These are phyloP conservation scores for Eufriesea mexicana DNA, from an alignment of 1,140 invertebrate species.

Conservation along the genomic window DNA sequence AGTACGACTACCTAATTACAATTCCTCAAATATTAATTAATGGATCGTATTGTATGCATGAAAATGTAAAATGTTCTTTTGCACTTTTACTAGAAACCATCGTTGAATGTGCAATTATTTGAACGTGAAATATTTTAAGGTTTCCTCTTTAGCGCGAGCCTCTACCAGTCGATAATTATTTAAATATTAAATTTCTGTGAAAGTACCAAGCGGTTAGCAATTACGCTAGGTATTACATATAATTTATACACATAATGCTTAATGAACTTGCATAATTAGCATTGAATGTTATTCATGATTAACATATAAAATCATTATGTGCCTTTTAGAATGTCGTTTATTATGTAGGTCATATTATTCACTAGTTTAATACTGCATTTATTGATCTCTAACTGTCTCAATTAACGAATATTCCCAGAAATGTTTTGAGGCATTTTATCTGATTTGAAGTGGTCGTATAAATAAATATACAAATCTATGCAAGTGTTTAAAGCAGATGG, in stretches of 20 bases:
- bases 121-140: background rate
- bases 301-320: background rate
- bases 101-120: background rate
- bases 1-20: too few species aligned
- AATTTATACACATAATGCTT: background rate
- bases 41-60: too few species aligned
- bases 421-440: background rate
- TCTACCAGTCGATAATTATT: background rate
- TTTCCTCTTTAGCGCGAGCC: too few species aligned
- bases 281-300: background rate
- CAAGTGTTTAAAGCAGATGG: too few species aligned
- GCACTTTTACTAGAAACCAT: background rate
- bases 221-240: background rate
- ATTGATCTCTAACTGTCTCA: too few species aligned
- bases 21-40: too few species aligned
- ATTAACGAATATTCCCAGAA: too few species aligned
- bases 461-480: too few species aligned
- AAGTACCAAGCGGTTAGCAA: background rate
- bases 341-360: background rate
- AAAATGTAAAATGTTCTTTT: too few species aligned
- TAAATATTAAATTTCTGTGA: background rate
- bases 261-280: background rate
- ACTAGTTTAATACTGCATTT: background rate
- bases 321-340: background rate
- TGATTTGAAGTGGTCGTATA: background rate